A percentile compares a stretch with the other conserved stretches of the same genome.
phyloP scores from a whole-genome alignment of 1,140 invertebrate genomes.

The Pseudobourletiella spinata region DNA sequence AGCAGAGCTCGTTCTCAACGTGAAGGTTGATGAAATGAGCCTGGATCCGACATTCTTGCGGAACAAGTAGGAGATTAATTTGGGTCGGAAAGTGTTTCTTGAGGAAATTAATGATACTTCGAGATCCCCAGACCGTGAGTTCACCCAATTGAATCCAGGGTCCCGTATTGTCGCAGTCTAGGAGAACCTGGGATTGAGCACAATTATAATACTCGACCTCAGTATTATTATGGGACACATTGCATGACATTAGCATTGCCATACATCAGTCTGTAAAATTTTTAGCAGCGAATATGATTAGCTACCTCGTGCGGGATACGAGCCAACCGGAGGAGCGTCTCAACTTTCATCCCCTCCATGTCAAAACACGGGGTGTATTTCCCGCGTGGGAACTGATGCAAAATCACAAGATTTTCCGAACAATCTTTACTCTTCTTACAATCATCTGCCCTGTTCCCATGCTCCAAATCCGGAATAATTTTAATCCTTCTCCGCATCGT shows the following conservation, averaged over 20 bases:
- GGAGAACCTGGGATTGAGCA: neutral
- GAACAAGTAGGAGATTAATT: neutral
- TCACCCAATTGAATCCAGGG: neutral
- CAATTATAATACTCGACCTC: too few relatives aligned
- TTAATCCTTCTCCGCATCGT: too few relatives aligned
- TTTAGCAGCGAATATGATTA: too few relatives aligned
- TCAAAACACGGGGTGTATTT: neutral
- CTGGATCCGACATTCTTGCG: neutral
- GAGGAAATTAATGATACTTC: neutral
- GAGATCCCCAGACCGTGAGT: neutral
- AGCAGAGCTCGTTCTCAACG: neutral
- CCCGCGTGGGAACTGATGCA: neutral
- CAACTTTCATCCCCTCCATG: neutral
- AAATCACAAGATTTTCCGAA: neutral
- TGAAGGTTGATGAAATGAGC: neutral
- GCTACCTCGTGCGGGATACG: neutral
- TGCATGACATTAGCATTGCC: too few relatives aligned
- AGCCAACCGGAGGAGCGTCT: neutral
- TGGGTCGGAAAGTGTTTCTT: neutral
- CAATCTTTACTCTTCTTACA: neutral
- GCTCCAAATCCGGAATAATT: neutral
- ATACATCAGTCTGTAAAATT: too few relatives aligned
- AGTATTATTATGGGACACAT: too few relatives aligned
- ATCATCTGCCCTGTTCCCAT: neutral
- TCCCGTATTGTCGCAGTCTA: neutral